phyloP scores from a whole-genome alignment of 2,113 vertebrate genomes.

The Crotalus horridus region DNA sequence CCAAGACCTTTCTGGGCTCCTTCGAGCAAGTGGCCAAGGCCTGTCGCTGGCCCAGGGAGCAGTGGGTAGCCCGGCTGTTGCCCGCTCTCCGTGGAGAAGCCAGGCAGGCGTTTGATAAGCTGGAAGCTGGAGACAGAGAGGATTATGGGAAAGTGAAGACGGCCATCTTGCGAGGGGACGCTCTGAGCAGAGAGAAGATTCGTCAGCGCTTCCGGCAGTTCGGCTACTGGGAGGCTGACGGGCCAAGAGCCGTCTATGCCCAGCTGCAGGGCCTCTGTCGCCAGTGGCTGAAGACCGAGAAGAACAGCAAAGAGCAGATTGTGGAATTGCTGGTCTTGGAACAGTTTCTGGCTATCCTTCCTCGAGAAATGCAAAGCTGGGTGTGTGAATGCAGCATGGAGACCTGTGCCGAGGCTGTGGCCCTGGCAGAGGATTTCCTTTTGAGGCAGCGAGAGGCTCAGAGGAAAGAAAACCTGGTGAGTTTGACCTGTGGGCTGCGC shows the following conservation, averaged over 20 bases:
- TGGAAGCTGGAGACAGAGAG: neutral
- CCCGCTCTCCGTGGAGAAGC: neutral
- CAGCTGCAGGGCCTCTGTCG: neutral
- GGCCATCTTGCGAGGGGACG: neutral
- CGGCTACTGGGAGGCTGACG: neutral
- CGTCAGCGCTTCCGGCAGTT: neutral
- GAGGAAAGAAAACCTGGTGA: neutral
- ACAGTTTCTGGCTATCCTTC: slow-evolving; percentile 5
- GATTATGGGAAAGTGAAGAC: slow-evolving; percentile 7
- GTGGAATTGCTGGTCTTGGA: slow-evolving; percentile 2
- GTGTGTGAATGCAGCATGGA: neutral
- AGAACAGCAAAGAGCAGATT: neutral
- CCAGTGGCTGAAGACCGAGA: slow-evolving; percentile 1
- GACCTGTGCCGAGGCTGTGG: neutral
- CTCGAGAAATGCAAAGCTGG: neutral
- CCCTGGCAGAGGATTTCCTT: neutral
- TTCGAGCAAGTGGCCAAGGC: neutral
- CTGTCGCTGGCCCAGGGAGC: neutral
- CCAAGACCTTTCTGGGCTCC: neutral
- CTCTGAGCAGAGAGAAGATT: neutral
- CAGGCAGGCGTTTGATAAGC: neutral
- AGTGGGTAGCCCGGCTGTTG: neutral
- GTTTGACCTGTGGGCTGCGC: neutral
- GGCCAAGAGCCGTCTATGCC: neutral
- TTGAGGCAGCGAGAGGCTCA: neutral